Evolutionary conservation across 2,113 vertebrate genomes (phyloP), one percentile per base, ranked within the genome.

Genomic region (Sylvia atricapilla): DNA sequence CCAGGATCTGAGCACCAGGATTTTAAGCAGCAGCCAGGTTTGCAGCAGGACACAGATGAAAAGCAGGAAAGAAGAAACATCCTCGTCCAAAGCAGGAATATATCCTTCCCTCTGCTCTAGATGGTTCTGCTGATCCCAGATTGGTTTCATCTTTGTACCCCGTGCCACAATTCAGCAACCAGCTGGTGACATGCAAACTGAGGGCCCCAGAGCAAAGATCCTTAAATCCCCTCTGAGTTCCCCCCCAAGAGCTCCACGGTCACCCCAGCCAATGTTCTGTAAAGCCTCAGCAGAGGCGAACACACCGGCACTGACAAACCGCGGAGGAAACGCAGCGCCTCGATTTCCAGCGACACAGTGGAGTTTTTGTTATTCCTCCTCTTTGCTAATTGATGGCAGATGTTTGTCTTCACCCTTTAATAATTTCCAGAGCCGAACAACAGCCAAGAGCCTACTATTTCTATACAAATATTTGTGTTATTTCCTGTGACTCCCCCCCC

Each of bases 351-450:
- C 3, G 67, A 66, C 85, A 91, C 87, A 87, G 64, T 67, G 89
- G 94, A 95, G 96, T 46, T 94, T 97, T 95, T 95, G 93, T 93
- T 95, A 90, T 96, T 92, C 96, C 95, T 94, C 85, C 91, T 87
- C 92, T 86, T 76, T 90, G 89, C 91, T 97, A 98, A 98, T 97
- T 96, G 93, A 95, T 93, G 96, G 93, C 98, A 98, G 98, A 98
- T 98, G 97, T 92, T 95, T 87, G 87, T 95, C 96, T 94, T 93
- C 92, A 92, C 93, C 93, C 74, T 92, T 95, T 97, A 98, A 98
- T 98, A 88, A 95, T 94, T 98, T 97, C 97, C 98, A 98, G 97
- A 96, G 46, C 80, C 41, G 7, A 72, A 94, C 89, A 64, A 87
- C 94, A 94, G 94, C 93, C 96, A 96, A 95, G 87, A 93, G 88